phyloP scores from a whole-genome alignment of 2,888 invertebrate species.

The Pycnomerus fuliginosus region DNA sequence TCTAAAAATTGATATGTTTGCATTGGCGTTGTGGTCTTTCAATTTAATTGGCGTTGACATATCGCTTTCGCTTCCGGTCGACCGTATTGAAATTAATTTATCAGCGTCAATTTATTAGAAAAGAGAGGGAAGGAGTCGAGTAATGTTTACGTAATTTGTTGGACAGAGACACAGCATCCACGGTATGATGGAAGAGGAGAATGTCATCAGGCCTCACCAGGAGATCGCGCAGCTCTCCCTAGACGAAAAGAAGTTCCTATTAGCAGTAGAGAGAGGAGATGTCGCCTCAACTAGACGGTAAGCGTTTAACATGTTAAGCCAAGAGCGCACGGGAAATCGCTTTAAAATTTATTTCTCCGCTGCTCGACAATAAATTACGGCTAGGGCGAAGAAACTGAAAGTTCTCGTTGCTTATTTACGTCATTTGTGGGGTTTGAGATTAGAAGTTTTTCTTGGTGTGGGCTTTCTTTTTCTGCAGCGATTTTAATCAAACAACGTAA shows the following conservation, averaged over 20 bases:
- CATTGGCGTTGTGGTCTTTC: constrained; percentile 2
- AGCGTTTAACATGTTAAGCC: constrained; percentile 33
- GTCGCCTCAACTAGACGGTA: constrained; percentile 87
- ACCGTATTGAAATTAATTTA: constrained; percentile 11
- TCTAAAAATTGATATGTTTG: no score
- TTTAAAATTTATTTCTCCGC: no score
- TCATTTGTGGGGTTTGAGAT: constrained; percentile 14
- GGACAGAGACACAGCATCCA: constrained; percentile 82
- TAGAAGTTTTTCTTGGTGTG: constrained; percentile 7
- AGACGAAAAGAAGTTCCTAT: constrained; percentile 91
- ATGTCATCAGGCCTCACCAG: constrained; percentile 85
- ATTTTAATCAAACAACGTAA: constrained; percentile 18
- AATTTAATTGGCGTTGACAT: constrained; percentile 18
- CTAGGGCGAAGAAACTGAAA: constrained; percentile 10
- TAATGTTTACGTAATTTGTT: no score
- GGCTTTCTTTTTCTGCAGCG: constrained; percentile 6
- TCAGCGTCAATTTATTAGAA: constrained; percentile 2
- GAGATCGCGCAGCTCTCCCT: constrained; percentile 79
- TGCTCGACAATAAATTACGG: constrained; percentile 13
- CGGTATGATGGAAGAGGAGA: constrained; percentile 90
- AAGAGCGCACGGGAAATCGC: no score
- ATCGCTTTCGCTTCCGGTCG: constrained; percentile 15
- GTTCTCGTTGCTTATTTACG: constrained; percentile 19
- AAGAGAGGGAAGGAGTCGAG: no score
- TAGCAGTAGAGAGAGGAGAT: constrained; percentile 95